A percentile compares a stretch with the other conserved stretches of the same genome.
phyloP scores from a whole-genome alignment of 2,888 invertebrate genomes.

The Agrotis clavis region DNA sequence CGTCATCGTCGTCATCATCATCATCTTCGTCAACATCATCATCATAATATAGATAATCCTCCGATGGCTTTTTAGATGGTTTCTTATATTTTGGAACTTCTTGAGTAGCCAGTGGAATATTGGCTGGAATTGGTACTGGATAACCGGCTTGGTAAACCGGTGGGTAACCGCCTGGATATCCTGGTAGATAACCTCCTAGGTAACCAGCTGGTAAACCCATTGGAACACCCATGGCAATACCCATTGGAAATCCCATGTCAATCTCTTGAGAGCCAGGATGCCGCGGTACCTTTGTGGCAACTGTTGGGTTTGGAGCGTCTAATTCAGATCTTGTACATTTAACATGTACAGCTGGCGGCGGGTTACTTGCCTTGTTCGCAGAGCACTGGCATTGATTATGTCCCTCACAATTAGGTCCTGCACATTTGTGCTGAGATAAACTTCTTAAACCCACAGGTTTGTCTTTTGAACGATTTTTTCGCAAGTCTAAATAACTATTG shows the following conservation, averaged over 20 bases:
- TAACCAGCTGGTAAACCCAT: conserved; percentile 25
- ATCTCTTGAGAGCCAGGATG: background rate
- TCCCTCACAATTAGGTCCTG: conserved; percentile 22
- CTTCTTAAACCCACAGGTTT: conserved; percentile 82
- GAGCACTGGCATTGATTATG: conserved; percentile 32
- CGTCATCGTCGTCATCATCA: conserved; percentile 39
- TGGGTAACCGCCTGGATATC: conserved; percentile 5
- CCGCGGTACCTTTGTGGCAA: background rate
- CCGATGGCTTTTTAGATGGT: conserved; percentile 59
- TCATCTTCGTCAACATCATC: conserved; percentile 42
- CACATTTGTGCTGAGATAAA: conserved; percentile 59
- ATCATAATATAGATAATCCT: conserved; percentile 70
- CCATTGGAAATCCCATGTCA: conserved; percentile 21
- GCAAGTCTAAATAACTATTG: conserved; percentile 19
- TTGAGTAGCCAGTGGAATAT: conserved; percentile 45
- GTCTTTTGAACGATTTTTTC: conserved; percentile 58
- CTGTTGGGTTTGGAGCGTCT: conserved; percentile 12
- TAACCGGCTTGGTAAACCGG: background rate
- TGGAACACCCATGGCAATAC: conserved; percentile 26
- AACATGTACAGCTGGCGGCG: conserved; percentile 1
- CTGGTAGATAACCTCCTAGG: background rate
- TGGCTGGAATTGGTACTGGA: conserved; percentile 14
- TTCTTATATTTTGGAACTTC: conserved; percentile 68
- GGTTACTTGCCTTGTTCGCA: conserved; percentile 14
- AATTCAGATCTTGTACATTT: conserved; percentile 42